phyloP scores from a whole-genome alignment of 2,113 vertebrate genomes.

The Istiophorus platypterus region DNA sequence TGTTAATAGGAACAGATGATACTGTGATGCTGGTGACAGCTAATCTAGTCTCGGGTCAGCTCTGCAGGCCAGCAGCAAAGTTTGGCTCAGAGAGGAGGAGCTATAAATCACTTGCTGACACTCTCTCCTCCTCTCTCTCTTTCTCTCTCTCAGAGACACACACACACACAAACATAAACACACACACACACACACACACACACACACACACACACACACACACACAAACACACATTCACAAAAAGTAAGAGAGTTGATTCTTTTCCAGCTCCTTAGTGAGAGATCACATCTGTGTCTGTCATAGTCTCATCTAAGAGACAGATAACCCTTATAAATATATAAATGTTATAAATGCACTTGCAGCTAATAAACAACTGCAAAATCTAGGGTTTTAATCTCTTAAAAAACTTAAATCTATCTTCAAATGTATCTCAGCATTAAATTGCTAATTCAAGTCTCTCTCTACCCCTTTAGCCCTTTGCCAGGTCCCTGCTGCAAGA shows the following conservation, averaged over 20 bases:
- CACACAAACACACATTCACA: background rate
- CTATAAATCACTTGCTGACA: slow-evolving; percentile 69
- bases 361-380: slow-evolving; percentile 9
- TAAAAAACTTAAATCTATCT: slow-evolving; percentile 15
- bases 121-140: background rate
- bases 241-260: no score
- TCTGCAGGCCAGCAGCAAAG: slow-evolving; percentile 63
- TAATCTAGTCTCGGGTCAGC: slow-evolving; percentile 71
- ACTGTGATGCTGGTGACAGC: slow-evolving; percentile 64
- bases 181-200: background rate
- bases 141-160: background rate
- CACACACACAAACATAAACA: background rate
- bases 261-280: no score
- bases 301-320: slow-evolving; percentile 9
- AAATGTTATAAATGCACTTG: no score
- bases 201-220: slow-evolving; percentile 19
- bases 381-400: slow-evolving; percentile 15
- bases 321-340: slow-evolving; percentile 19
- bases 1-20: slow-evolving; percentile 69
- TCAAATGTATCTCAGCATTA: slow-evolving; percentile 25
- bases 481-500: slow-evolving; percentile 9
- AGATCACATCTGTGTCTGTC: slow-evolving; percentile 56
- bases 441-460: slow-evolving; percentile 44
- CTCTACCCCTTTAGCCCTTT: slow-evolving; percentile 19
- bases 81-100: slow-evolving; percentile 60